Percentiles rank a stretch among this genome's conserved stretches.
These are phyloP conservation scores for Corapipo altera DNA, from an alignment of 2,113 vertebrate species.

Conservation along the genomic window DNA sequence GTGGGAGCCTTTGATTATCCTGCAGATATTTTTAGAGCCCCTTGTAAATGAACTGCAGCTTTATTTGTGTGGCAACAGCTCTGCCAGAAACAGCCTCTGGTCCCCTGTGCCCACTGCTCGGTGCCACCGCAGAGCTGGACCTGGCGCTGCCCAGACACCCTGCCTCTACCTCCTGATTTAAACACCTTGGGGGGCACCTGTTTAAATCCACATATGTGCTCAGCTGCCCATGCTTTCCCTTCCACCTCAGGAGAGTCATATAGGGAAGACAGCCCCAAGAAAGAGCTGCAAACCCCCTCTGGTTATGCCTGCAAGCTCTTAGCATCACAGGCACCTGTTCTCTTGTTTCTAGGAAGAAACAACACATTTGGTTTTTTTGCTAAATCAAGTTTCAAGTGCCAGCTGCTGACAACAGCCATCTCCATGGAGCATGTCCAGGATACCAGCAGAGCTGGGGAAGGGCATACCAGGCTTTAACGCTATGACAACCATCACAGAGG, in stretches of 20 bases:
- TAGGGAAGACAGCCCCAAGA: neutral
- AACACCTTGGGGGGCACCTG: neutral
- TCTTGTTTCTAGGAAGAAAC: neutral
- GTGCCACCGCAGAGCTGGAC: neutral
- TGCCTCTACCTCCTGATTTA: neutral
- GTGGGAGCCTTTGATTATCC: constrained; percentile 37
- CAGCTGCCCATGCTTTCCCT: neutral
- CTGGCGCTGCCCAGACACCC: neutral
- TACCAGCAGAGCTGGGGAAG: neutral
- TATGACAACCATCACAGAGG: neutral
- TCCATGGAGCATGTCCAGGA: neutral
- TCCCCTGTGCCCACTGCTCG: neutral
- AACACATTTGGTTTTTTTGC: neutral
- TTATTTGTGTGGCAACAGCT: neutral
- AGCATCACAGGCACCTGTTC: neutral
- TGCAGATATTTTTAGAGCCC: constrained; percentile 38
- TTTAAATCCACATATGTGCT: neutral
- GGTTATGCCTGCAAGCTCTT: neutral
- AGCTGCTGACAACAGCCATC: neutral
- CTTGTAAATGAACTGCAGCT: neutral
- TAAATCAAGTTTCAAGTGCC: neutral
- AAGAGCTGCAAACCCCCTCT: neutral
- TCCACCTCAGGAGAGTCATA: neutral
- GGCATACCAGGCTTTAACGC: neutral
- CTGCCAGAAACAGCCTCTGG: neutral